phyloP scores from a whole-genome alignment of 2,888 invertebrate genomes.

The Congeria kusceri region DNA sequence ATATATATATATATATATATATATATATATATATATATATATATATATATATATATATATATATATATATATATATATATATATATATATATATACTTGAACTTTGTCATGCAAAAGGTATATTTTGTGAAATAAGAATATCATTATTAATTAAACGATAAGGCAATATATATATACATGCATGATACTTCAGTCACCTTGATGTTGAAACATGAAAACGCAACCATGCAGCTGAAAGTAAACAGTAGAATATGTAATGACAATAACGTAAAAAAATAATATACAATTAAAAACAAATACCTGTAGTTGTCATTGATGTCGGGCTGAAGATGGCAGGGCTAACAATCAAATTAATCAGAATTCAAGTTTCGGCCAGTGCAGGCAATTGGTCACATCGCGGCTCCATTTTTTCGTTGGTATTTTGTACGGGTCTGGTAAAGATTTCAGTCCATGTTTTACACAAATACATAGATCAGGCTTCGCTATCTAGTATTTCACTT shows the following conservation, averaged over 20 bases:
- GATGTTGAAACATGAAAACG: neutral
- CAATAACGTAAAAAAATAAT: too few relatives aligned
- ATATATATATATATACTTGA: too few relatives aligned
- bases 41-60: too few relatives aligned
- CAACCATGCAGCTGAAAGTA: too few relatives aligned
- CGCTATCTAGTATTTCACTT: neutral
- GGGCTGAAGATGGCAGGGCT: neutral
- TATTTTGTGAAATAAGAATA: too few relatives aligned
- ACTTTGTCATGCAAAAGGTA: too few relatives aligned
- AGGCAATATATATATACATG: neutral
- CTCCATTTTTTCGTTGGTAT: neutral
- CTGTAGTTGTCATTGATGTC: slow-evolving; percentile 1
- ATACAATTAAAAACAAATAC: neutral
- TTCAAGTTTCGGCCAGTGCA: neutral
- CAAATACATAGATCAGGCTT: neutral
- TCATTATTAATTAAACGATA: neutral
- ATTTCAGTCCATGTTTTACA: neutral
- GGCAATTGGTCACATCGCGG: neutral
- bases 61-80: too few relatives aligned
- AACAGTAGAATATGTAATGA: too few relatives aligned
- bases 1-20: too few relatives aligned
- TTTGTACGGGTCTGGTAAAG: slow-evolving; percentile 2
- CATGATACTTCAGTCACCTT: neutral
- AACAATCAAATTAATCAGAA: neutral
- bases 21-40: too few relatives aligned